Evolutionary conservation across 2,797 vertebrate genomes (phyloP).

Genomic region (Macroramphosus scolopax): DNA sequence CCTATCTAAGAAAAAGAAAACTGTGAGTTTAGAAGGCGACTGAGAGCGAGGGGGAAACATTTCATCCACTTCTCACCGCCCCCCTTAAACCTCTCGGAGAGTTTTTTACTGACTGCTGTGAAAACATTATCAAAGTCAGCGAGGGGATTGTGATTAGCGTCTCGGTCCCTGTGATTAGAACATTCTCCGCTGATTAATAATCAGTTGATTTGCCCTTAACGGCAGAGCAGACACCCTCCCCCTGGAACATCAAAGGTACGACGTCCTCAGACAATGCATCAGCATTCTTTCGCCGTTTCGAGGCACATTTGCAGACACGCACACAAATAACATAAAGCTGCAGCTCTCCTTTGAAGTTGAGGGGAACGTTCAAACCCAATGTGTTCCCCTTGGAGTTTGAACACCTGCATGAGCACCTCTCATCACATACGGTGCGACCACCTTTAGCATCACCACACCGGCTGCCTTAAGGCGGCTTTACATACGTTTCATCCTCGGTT

Average conservation of each 20-base stretch:
- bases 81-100: no score
- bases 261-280: constrained; percentile 31
- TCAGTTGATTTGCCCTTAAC: constrained; percentile 51
- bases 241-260: constrained; percentile 41
- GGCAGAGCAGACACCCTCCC: constrained; percentile 13
- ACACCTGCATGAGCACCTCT: constrained; percentile 27
- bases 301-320: neutral
- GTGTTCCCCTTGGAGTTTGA: constrained; percentile 21
- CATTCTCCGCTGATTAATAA: constrained; percentile 58
- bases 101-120: constrained; percentile 13
- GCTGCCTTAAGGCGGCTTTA: no score
- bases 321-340: no score
- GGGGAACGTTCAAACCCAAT: constrained; percentile 24
- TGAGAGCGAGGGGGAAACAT: constrained; percentile 28
- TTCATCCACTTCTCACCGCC: constrained; percentile 36
- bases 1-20: no score
- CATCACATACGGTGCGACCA: neutral
- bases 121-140: constrained; percentile 38
- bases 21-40: no score
- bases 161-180: constrained; percentile 44
- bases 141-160: constrained; percentile 33
- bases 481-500: no score
- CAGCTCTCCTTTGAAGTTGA: constrained; percentile 38
- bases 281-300: constrained; percentile 9
- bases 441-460: constrained; percentile 1